phyloP scores from a whole-genome alignment of 2,113 vertebrate species.

The Synodontis membranacea region DNA sequence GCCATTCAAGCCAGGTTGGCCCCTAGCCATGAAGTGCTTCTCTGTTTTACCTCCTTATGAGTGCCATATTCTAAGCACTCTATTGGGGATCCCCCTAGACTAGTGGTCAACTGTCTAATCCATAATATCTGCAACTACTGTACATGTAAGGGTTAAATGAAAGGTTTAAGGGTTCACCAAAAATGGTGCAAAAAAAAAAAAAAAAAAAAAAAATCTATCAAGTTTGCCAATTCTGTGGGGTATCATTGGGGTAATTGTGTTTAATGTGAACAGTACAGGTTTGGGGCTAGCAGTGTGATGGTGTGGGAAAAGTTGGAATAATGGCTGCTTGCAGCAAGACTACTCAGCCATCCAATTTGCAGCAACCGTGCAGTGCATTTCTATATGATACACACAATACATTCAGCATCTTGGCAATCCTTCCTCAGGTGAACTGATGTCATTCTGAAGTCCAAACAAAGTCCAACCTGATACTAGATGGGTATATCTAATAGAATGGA shows the following conservation, averaged over 20 bases:
- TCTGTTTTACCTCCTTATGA: constrained; percentile 14
- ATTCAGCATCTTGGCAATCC: background rate
- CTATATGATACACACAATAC: background rate
- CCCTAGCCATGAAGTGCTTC: background rate
- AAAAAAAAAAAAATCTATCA: background rate
- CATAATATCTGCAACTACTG: background rate
- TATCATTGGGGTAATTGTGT: background rate
- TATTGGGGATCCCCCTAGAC: background rate
- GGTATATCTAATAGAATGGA: background rate
- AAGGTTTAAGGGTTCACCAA: background rate
- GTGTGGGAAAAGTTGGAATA: background rate
- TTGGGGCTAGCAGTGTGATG: background rate
- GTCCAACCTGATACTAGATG: background rate
- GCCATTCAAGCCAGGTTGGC: constrained; percentile 15
- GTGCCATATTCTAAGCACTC: background rate
- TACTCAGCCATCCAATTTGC: background rate
- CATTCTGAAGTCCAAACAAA: background rate
- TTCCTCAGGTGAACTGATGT: background rate
- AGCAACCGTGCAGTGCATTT: background rate
- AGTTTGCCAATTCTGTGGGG: background rate
- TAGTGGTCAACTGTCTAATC: background rate
- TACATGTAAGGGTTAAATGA: no score
- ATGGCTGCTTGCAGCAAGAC: background rate
- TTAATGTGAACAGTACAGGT: background rate
- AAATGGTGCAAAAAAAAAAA: background rate